phyloP scores from a whole-genome alignment of 2,888 invertebrate genomes.

The Pseudococcus longispinus region DNA sequence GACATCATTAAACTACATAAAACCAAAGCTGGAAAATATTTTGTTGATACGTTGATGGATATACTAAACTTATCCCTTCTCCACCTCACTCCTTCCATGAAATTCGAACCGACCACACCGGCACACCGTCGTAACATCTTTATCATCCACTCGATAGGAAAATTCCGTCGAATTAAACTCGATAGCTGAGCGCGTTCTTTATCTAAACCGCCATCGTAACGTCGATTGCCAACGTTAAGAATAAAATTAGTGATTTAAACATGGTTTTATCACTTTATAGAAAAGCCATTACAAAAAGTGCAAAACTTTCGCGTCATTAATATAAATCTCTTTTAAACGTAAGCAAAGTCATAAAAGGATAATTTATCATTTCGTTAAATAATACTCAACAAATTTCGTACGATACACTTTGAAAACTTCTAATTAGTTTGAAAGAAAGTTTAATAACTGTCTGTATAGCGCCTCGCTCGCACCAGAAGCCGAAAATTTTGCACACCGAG shows the following conservation, averaged over 20 bases:
- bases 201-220: background rate
- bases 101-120: background rate
- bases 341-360: constrained; percentile 50
- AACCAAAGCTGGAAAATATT: too few relatives aligned
- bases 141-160: background rate
- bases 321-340: constrained; percentile 43
- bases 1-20: too few relatives aligned
- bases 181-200: background rate
- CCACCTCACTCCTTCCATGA: background rate
- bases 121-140: background rate
- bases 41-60: too few relatives aligned
- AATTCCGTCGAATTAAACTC: background rate
- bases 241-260: constrained; percentile 33
- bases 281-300: constrained; percentile 46
- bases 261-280: constrained; percentile 44
- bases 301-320: constrained; percentile 48
- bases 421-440: constrained; percentile 51
- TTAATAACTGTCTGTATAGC: constrained; percentile 50
- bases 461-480: constrained; percentile 2
- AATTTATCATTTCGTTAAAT: constrained; percentile 51
- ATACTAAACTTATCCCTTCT: background rate
- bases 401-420: constrained; percentile 51
- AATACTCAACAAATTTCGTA: constrained; percentile 44
- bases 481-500: constrained; percentile 5
- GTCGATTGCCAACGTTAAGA: background rate